A percentile compares a stretch with the other conserved stretches of the same genome.
Conservation (phyloP, 2,113 vertebrate genomes). For the Bostrychus sinensis region DNA sequence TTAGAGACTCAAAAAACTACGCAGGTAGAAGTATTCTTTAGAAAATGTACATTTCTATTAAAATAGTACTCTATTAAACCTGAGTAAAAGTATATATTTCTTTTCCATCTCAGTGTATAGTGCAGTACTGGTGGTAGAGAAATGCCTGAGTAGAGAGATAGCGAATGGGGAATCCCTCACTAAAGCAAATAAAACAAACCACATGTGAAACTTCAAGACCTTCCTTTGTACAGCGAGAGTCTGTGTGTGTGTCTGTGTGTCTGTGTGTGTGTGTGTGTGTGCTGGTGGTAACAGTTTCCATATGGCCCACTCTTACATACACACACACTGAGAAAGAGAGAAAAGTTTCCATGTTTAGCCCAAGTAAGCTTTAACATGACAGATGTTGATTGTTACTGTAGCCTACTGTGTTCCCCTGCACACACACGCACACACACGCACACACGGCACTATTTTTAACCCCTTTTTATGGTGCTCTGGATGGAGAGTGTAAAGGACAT, state of each 20-base stretch:
- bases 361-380: constrained; percentile 65
- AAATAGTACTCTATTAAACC: too few relatives aligned
- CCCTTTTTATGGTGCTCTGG: constrained; percentile 46
- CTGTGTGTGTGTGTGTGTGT: constrained; percentile 19
- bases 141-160: background rate
- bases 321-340: constrained; percentile 23
- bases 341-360: constrained; percentile 72
- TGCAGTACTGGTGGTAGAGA: background rate
- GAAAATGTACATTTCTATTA: too few relatives aligned
- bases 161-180: constrained; percentile 49
- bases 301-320: constrained; percentile 26
- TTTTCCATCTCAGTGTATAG: too few relatives aligned
- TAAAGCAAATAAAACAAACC: constrained; percentile 52
- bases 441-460: constrained; percentile 41
- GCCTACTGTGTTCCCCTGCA: constrained; percentile 36
- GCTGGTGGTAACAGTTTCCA: constrained; percentile 48
- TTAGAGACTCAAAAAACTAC: too few relatives aligned
- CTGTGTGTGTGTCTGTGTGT: constrained; percentile 2
- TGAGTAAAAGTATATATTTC: too few relatives aligned
- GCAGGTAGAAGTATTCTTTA: too few relatives aligned
- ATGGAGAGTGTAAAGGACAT: constrained; percentile 41
- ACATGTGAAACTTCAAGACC: constrained; percentile 30
- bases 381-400: constrained; percentile 65
- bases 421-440: constrained; percentile 17
- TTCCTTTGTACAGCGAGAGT: background rate